Conservation (phyloP, 2,888 invertebrate genomes). For the Blastobasis adustella region DNA sequence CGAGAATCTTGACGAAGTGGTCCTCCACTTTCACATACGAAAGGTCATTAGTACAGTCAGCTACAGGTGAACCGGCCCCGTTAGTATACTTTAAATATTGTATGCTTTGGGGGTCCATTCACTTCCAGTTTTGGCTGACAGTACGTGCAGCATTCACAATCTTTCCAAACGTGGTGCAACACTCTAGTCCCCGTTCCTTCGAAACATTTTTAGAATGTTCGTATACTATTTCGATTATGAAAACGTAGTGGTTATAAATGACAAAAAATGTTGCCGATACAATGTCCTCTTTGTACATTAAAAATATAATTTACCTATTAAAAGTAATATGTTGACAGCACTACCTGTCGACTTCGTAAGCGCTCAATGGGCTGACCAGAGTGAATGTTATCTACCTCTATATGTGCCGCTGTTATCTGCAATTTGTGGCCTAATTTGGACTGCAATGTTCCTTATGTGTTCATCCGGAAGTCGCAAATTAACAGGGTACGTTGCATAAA, state of each 20-base stretch:
- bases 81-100: neutral
- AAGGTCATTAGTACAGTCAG: neutral
- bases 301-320: neutral
- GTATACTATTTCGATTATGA: neutral
- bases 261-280: too few species aligned
- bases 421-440: constrained; percentile 66
- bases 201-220: neutral
- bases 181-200: neutral
- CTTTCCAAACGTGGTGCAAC: neutral
- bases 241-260: neutral
- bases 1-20: neutral
- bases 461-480: constrained; percentile 63
- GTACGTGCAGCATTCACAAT: neutral
- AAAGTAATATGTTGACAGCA: constrained; percentile 20
- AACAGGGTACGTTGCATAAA: constrained; percentile 38
- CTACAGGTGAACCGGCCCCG: neutral
- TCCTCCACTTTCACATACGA: neutral
- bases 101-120: neutral
- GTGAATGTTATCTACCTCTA: constrained; percentile 54
- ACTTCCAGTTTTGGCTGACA: neutral
- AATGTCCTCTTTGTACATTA: too few species aligned
- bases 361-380: constrained; percentile 60
- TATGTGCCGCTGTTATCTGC: constrained; percentile 64
- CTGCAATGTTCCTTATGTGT: constrained; percentile 69
- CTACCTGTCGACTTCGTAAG: constrained; percentile 55